phyloP scores from a whole-genome alignment of 1,140 invertebrate genomes.

The Hirudo medicinalis region DNA sequence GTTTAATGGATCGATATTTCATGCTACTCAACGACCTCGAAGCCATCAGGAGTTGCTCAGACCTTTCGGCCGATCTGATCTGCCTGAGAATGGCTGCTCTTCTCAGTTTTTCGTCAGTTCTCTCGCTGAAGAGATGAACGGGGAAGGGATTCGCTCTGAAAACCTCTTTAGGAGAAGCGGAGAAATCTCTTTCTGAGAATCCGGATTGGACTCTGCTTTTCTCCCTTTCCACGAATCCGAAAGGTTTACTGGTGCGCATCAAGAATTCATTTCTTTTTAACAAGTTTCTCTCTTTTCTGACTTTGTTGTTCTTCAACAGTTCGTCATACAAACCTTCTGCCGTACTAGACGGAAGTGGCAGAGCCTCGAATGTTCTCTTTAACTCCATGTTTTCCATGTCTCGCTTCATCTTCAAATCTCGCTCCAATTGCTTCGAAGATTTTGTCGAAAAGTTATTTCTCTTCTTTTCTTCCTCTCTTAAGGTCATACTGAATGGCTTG shows the following conservation, averaged over 20 bases:
- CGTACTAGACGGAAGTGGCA: not conserved
- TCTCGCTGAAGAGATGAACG: not conserved
- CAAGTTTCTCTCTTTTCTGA: not conserved
- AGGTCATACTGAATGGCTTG: slow-evolving; percentile 4
- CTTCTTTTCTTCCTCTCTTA: slow-evolving; percentile 5
- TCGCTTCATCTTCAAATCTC: not conserved
- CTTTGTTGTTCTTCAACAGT: not conserved
- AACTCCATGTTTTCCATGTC: not conserved
- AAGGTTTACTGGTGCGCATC: not conserved
- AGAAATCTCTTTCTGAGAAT: not conserved
- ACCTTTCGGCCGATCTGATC: not conserved
- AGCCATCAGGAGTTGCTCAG: not conserved
- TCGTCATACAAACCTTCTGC: not conserved
- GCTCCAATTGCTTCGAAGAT: not conserved
- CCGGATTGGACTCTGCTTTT: not conserved
- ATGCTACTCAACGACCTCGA: not conserved
- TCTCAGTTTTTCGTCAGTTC: slow-evolving; percentile 5
- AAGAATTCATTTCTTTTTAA: slow-evolving; percentile 9
- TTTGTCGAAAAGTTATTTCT: not conserved
- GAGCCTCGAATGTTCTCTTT: not conserved
- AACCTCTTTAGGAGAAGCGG: not conserved
- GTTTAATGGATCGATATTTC: slow-evolving; percentile 8
- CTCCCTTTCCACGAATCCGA: slow-evolving; percentile 6
- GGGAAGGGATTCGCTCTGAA: slow-evolving; percentile 7
- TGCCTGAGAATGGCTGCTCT: not conserved